These are phyloP conservation scores for Chrysina gloriosa DNA, from an alignment of 2,888 invertebrate species.

Conservation along the genomic window DNA sequence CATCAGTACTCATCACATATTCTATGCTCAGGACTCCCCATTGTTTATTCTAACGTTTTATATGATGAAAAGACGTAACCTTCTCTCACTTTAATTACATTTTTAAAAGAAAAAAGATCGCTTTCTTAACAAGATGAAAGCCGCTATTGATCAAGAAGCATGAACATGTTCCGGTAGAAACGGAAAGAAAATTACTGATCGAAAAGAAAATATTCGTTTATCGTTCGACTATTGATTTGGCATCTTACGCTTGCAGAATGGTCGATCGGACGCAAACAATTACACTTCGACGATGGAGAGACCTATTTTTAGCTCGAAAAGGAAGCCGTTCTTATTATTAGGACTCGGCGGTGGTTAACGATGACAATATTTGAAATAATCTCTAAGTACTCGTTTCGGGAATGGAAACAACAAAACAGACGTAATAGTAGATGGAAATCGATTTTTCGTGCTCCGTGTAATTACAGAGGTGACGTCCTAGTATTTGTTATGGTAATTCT, in stretches of 20 bases:
- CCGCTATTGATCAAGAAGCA: not conserved
- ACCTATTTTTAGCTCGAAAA: not conserved
- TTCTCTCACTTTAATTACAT: not conserved
- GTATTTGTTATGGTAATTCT: no score
- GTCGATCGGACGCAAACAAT: not conserved
- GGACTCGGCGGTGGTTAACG: not conserved
- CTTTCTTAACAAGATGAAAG: not conserved
- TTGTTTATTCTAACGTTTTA: no score
- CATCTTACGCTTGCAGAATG: not conserved
- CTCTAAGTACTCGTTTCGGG: not conserved
- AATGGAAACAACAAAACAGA: no score
- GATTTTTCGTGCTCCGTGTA: no score
- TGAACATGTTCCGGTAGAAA: not conserved
- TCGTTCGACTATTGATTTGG: not conserved
- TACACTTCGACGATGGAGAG: not conserved
- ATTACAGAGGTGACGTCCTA: no score
- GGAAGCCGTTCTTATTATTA: not conserved
- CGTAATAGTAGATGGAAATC: no score
- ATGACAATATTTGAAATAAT: not conserved
- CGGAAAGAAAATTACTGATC: not conserved
- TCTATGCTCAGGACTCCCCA: no score
- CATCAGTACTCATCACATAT: no score
- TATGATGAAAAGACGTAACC: no score
- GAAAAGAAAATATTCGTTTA: constrained; percentile 7
- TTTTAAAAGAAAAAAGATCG: not conserved